Percentiles rank a stretch among this genome's conserved stretches.
Evolutionary conservation across 2,797 vertebrate genomes (phyloP).

Genomic region (Acanthornis magna): DNA sequence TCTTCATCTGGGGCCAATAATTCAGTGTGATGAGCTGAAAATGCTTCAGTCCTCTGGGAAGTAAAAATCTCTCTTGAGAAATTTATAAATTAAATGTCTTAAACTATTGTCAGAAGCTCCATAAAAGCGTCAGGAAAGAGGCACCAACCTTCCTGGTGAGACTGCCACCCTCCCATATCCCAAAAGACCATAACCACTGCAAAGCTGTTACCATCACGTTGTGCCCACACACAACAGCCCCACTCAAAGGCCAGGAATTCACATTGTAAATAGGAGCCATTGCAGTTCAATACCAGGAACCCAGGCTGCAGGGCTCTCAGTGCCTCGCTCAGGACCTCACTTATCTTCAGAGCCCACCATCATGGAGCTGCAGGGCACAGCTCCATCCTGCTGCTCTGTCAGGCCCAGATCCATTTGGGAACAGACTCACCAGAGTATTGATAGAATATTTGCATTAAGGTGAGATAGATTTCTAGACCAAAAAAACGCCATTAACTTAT

Average conservation of each 20-base stretch:
- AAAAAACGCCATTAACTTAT: not conserved
- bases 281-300: not conserved
- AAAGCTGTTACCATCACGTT: not conserved
- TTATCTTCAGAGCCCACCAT: not conserved
- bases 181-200: not conserved
- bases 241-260: not conserved
- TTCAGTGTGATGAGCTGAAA: not conserved
- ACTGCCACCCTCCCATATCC: not conserved
- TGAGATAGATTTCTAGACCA: not conserved
- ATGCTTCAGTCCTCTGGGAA: not conserved
- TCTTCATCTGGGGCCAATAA: not conserved
- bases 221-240: not conserved
- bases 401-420: not conserved
- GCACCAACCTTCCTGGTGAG: not conserved
- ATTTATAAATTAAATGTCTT: not conserved
- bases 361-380: not conserved
- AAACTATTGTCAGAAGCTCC: slow-evolving; percentile 24
- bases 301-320: not conserved
- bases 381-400: not conserved
- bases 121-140: not conserved
- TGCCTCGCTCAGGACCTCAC: not conserved
- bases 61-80: slow-evolving; percentile 5
- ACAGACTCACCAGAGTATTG: not conserved
- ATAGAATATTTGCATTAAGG: not conserved
- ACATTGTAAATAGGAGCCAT: not conserved